Base-by-base conservation (phyloP, 1,140 invertebrate species). In the Parasteatoda tepidariorum region DNA sequence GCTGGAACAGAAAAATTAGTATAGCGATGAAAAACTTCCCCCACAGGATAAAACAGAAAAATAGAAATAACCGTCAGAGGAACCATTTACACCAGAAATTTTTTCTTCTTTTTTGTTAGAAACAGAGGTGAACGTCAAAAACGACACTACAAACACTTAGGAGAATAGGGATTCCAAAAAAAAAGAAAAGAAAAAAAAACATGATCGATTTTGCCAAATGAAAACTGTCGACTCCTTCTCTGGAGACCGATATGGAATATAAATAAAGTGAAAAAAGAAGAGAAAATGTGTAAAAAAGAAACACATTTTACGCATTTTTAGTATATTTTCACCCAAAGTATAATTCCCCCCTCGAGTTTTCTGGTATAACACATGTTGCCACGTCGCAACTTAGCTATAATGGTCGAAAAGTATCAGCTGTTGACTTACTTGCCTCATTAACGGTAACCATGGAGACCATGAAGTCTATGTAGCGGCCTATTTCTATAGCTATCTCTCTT, bases 391-490 rank as follows among this genome's bases (percentile, higher is more conserved):
- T 78, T 78, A 59, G 59, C 75, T 9, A 38, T 31, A 76, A 76
- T 76, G 34, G 73, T 64, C 59, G 33, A 30, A 33, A 34, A 67
- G 48, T 41, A 67, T 78, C 62, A 67, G 75, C 62, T 67, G 62
- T 67, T 67, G 62, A 78, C 62, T 48, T n/a, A 30, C 41, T n/a
- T 57, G 75, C 41, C 75, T 78, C 75, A 78, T 78, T 59, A 67
- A 33, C 41, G 61, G 75, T 67, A 26, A 7, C 75, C 64, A 57
- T 78, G 48, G 75, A 3, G 67, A 67, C n/a, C 75, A n/a, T 22
- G 38, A 48, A 48, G 9, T 13, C 9, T 13, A 9, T 48, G 9
- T 9, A 13, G 38, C 38, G 38, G 9, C 38, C 18, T 48, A 4
- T 48, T 48, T 48, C 38, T 9, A 48, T 48, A 48, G 18, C 38